phyloP scores from a whole-genome alignment of 1,140 invertebrate species.

The Drosophila punjabiensis region DNA sequence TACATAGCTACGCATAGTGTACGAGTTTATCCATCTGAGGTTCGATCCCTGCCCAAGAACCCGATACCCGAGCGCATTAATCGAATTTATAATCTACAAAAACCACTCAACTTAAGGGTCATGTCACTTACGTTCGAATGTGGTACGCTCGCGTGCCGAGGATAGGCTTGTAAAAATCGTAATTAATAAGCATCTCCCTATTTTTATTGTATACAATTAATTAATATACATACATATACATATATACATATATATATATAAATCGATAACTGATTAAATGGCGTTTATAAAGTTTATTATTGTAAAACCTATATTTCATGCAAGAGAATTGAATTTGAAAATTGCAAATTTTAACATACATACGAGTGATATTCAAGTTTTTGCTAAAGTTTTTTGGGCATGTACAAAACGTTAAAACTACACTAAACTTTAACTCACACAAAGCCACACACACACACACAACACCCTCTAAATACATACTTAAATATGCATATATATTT shows the following conservation, averaged over 20 bases:
- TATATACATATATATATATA: conserved; percentile 32
- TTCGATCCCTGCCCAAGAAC: conserved; percentile 27
- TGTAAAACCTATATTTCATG: conserved; percentile 74
- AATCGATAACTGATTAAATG: conserved; percentile 55
- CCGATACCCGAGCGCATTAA: conserved; percentile 43
- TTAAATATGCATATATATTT: conserved; percentile 47
- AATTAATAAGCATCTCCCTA: conserved; percentile 52
- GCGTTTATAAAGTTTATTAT: conserved; percentile 70
- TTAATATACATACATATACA: conserved; percentile 37
- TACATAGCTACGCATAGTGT: conserved; percentile 7
- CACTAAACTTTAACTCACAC: conserved; percentile 6
- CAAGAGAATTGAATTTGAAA: conserved; percentile 81
- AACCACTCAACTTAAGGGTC: conserved; percentile 30
- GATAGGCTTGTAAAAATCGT: conserved; percentile 50
- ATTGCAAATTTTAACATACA: conserved; percentile 61
- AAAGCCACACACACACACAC: conserved; percentile 15
- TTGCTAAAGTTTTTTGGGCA: conserved; percentile 56
- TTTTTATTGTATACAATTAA: conserved; percentile 51
- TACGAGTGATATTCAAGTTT: conserved; percentile 61
- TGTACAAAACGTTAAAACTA: conserved; percentile 54
- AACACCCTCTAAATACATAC: conserved; percentile 15
- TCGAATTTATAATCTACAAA: conserved; percentile 51
- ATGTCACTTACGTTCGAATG: conserved; percentile 37
- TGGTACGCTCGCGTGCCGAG: conserved; percentile 17
- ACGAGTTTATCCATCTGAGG: conserved; percentile 36